Evolutionary conservation across 2,113 vertebrate species (phyloP), one percentile per base, ranked within the genome.

Genomic region (Phaethon lepturus): DNA sequence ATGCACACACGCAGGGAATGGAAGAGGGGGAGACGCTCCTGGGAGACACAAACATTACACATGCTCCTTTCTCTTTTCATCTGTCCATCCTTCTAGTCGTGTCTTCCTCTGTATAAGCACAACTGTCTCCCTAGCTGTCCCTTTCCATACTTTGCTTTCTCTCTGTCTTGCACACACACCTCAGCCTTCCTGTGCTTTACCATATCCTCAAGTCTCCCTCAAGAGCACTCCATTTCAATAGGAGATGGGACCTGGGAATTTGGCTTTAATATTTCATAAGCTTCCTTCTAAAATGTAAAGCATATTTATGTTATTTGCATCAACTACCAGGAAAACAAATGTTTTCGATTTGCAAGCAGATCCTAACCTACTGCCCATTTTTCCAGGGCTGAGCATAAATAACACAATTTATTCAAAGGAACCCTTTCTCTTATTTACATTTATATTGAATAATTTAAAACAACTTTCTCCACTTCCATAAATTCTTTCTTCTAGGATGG

Each of bases 361-460:
- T 91, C 95, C 96, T 82, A 95, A 96, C 96, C 77, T 68, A 86
- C 88, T 97, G 80, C 95, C 96, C 73, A 5, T 86, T 92, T 97
- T 98, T 94, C 52, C 89, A 83, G 91, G 90, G 86, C 20, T 69
- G 86, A 95, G 94, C 97, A 97, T 96, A 98, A 96, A 97, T 96
- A 88, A 88, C 95, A 95, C 94, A 95, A 94, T 98, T 97, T 98
- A 98, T 98, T 97, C 98, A 86, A 95, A 97, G 93, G 89, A 96
- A 96, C 68, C 79, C 94, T 96, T 95, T 96, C 86, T 92, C 94
- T 85, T 97, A 98, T 98, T 98, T 98, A 98, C 98, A 98, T 98
- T 98, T 98, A 98, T 98, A 98, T 98, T 98, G 97, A 98, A 98
- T 98, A 98, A 98, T 98, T 98, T 98, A 98, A 98, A 98, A 91